phyloP scores from a whole-genome alignment of 2,113 vertebrate genomes.

The Pelusios castaneus region DNA sequence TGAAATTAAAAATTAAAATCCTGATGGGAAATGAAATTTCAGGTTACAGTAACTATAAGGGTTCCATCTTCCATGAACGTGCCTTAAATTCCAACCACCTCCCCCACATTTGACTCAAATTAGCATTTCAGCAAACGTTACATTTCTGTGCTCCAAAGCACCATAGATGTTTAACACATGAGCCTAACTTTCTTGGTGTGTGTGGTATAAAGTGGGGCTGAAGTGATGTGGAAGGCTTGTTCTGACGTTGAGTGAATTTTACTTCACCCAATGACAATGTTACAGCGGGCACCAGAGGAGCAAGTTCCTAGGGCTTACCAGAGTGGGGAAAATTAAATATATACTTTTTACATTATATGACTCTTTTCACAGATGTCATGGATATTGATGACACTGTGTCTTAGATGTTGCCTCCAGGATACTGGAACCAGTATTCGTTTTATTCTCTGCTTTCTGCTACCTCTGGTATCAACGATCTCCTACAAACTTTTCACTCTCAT shows the following conservation, averaged over 20 bases:
- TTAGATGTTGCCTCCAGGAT: constrained; percentile 46
- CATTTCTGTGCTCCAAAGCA: not conserved
- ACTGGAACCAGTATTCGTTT: constrained; percentile 61
- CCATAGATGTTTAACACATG: not conserved
- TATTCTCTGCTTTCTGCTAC: constrained; percentile 43
- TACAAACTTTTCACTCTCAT: constrained; percentile 5
- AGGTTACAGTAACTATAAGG: not conserved
- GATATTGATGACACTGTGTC: constrained; percentile 54
- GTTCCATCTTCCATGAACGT: not conserved
- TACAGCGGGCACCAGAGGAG: not conserved
- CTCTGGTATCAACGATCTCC: constrained; percentile 37
- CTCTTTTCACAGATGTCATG: constrained; percentile 53
- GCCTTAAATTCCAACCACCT: not conserved
- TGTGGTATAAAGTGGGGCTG: constrained; percentile 16
- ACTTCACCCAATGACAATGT: constrained; percentile 38
- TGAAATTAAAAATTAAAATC: not conserved
- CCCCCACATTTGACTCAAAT: not conserved
- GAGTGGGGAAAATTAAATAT: constrained; percentile 36
- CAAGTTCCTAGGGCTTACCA: constrained; percentile 27
- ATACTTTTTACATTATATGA: constrained; percentile 45
- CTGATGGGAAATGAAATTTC: not conserved
- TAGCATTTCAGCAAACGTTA: not conserved
- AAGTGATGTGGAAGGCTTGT: not conserved
- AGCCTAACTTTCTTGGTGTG: not conserved
- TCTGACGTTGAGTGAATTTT: constrained; percentile 28